phyloP scores from a whole-genome alignment of 2,797 vertebrate genomes.

The Erpetoichthys calabaricus region DNA sequence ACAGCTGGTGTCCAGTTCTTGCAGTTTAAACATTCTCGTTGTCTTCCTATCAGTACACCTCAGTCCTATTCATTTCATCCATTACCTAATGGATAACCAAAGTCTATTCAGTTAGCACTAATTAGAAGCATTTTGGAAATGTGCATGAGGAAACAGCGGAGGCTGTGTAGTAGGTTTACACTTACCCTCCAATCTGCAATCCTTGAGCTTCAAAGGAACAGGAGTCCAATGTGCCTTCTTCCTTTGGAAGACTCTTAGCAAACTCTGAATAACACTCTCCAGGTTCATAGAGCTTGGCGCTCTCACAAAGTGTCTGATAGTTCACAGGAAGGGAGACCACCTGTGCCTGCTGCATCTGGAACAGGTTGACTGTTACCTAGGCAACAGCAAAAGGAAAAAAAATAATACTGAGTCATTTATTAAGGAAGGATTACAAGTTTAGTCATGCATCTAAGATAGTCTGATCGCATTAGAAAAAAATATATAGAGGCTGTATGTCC shows the following conservation, averaged over 20 bases:
- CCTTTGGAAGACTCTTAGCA: slow-evolving; percentile 62
- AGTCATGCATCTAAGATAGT: too few relatives aligned
- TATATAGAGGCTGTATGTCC: too few relatives aligned
- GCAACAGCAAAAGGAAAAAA: background rate
- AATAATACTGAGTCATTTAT: background rate
- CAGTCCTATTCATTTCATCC: too few relatives aligned
- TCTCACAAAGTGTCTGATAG: slow-evolving; percentile 81
- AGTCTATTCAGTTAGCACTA: too few relatives aligned
- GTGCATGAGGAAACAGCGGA: too few relatives aligned
- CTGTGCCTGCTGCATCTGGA: slow-evolving; percentile 89
- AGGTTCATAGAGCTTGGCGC: slow-evolving; percentile 84
- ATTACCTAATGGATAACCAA: too few relatives aligned
- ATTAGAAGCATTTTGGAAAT: too few relatives aligned
- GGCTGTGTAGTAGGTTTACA: background rate
- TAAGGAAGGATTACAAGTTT: too few relatives aligned
- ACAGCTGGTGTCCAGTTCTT: too few relatives aligned
- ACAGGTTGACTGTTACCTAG: slow-evolving; percentile 91
- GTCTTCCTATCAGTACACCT: too few relatives aligned
- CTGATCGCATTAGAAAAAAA: too few relatives aligned
- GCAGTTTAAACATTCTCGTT: too few relatives aligned
- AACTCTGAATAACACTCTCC: slow-evolving; percentile 83
- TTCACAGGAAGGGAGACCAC: slow-evolving; percentile 76
- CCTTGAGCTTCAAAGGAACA: slow-evolving; percentile 32
- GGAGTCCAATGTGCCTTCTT: slow-evolving; percentile 33
- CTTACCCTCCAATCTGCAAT: slow-evolving; percentile 48